Base-by-base conservation (phyloP, 2,797 vertebrate species). In the Parauchenoglanis punctatus region DNA sequence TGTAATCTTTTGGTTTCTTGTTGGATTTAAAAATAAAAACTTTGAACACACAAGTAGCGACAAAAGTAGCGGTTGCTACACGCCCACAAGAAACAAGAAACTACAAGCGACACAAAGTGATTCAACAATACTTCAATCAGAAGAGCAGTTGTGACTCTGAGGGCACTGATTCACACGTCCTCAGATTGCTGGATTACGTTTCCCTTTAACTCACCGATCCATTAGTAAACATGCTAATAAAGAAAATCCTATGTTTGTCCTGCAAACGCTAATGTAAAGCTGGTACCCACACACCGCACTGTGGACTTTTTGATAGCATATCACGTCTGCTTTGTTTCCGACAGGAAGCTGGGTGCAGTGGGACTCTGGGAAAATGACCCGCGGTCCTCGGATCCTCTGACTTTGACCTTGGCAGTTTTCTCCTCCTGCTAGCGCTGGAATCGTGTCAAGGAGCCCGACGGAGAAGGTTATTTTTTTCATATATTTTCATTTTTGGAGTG, bases 371-470 rank as follows among this genome's bases (percentile, higher is more conserved):
- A 73, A 72, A 87, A 83, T 15, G 78, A 75, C 20, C 78, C 49
- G 28, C n/a, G 17, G 17, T 68, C 82, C 65, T 67, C 65, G 40
- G 49, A 70, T 86, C 88, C 76, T 59, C 85, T 35, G 88, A 85
- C 85, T 56, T 78, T 78, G 85, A 88, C 89, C 81, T 89, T 85
- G 87, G 23, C 68, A 12, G 58, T 23, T 40, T 75, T 35, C 35
- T 84, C 83, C 65, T 25, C 20, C 68, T 58, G 40, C 28, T 17
- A 76, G 46, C 1, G 0, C 12, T 0, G 72, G 40, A 46, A 12
- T 8, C 7, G 18, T 78, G 52, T 31, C 76, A 56, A 31, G 1
- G 76, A 54, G 15, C n/a, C 35, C 0, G 18, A 20, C 0, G 15
- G 76, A 31, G 52, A 54, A 31, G n/a, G 75, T 31, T 49, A 40